These are phyloP conservation scores for Aphyosemion australe DNA, from an alignment of 2,113 vertebrate species.

Conservation along the genomic window DNA sequence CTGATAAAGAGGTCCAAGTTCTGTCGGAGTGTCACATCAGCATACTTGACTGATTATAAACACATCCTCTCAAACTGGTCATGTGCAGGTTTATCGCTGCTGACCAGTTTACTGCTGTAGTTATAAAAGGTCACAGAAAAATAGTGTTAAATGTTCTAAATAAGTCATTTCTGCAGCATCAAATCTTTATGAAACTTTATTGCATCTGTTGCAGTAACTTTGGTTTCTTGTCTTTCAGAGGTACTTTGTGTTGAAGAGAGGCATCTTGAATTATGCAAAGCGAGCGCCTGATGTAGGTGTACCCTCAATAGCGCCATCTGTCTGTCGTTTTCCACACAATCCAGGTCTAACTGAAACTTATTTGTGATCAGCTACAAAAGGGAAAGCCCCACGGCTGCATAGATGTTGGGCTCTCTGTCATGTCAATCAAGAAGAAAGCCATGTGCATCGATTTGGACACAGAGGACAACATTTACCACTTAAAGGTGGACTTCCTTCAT, in stretches of 20 bases:
- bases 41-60: constrained; percentile 9
- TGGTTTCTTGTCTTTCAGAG: constrained; percentile 78
- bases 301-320: not conserved
- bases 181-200: not conserved
- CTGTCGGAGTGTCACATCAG: constrained; percentile 1
- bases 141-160: not conserved
- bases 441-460: constrained; percentile 95
- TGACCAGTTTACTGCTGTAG: not conserved
- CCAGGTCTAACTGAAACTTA: not conserved
- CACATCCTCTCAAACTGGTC: constrained; percentile 7
- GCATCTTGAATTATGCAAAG: constrained; percentile 95
- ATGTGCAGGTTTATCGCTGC: not conserved
- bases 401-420: constrained; percentile 95
- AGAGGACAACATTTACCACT: constrained; percentile 94
- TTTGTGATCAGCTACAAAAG: constrained; percentile 83
- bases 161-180: too few species aligned
- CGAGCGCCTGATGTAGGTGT: constrained; percentile 87
- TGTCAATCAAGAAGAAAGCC: constrained; percentile 95
- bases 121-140: constrained; percentile 11
- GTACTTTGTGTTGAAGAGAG: constrained; percentile 93
- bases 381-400: constrained; percentile 94
- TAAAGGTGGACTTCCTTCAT: constrained; percentile 84
- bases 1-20: not conserved
- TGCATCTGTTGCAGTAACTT: not conserved
- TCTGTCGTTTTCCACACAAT: not conserved